Conservation (phyloP, 2,888 invertebrate genomes). For the Parnassius mnemosyne region DNA sequence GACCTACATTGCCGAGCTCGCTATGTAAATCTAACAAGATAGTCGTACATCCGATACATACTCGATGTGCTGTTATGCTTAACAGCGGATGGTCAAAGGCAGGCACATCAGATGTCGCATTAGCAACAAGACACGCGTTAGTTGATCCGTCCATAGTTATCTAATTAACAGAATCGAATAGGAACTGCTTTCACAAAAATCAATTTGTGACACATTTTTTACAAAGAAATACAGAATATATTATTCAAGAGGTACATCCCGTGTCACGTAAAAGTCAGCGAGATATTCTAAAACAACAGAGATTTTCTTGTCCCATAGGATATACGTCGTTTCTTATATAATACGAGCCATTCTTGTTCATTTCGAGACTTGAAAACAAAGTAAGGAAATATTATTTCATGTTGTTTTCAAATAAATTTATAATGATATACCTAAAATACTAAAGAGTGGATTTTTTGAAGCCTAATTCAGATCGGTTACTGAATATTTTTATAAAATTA, state of each 20-base stretch:
- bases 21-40: slow-evolving; percentile 13
- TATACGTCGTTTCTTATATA: slow-evolving; percentile 13
- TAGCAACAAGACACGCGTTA: slow-evolving; percentile 6
- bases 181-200: too few relatives aligned
- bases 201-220: too few relatives aligned
- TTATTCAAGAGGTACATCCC: not conserved
- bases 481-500: not conserved
- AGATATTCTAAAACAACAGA: not conserved
- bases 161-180: too few relatives aligned
- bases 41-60: slow-evolving; percentile 9
- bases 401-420: slow-evolving; percentile 4
- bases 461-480: not conserved
- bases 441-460: too few relatives aligned
- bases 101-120: slow-evolving; percentile 7
- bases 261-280: slow-evolving; percentile 2
- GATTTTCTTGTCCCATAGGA: slow-evolving; percentile 1
- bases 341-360: slow-evolving; percentile 1
- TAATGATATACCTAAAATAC: not conserved
- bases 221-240: too few relatives aligned
- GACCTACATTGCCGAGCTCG: slow-evolving; percentile 18
- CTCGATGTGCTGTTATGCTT: slow-evolving; percentile 19
- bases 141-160: slow-evolving; percentile 1
- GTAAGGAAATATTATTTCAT: slow-evolving; percentile 4
- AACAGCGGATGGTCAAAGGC: not conserved
- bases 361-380: slow-evolving; percentile 7